A percentile compares a stretch with the other conserved stretches of the same genome.
phyloP scores from a whole-genome alignment of 2,797 vertebrate species.

The Coccyzus lansbergi region DNA sequence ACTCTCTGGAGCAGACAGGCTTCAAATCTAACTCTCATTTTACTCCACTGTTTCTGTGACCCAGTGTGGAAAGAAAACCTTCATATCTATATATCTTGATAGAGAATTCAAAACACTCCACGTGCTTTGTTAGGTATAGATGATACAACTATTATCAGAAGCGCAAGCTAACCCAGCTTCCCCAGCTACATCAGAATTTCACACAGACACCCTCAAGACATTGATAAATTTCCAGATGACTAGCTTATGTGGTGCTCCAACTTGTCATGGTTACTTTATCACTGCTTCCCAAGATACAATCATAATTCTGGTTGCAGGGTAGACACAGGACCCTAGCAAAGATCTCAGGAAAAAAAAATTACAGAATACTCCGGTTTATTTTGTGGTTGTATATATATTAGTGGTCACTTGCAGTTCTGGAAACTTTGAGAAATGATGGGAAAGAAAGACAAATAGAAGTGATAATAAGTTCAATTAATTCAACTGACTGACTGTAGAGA shows the following conservation, averaged over 20 bases:
- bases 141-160: neutral
- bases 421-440: neutral
- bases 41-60: neutral
- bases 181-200: neutral
- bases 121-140: neutral
- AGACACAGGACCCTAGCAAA: neutral
- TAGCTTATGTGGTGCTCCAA: neutral
- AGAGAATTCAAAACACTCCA: neutral
- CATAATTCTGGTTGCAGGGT: neutral
- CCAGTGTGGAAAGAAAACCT: neutral
- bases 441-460: neutral
- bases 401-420: neutral
- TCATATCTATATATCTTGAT: neutral
- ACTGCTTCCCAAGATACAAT: neutral
- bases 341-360: neutral
- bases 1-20: neutral
- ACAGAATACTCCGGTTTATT: neutral
- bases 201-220: neutral
- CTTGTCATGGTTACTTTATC: neutral
- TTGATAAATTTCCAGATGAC: neutral
- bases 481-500: neutral
- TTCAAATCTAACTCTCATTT: neutral
- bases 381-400: neutral
- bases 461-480: neutral
- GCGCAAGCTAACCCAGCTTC: neutral